These are phyloP conservation scores for Pseudochromis fuscus DNA, from an alignment of 2,797 vertebrate species.

Conservation along the genomic window DNA sequence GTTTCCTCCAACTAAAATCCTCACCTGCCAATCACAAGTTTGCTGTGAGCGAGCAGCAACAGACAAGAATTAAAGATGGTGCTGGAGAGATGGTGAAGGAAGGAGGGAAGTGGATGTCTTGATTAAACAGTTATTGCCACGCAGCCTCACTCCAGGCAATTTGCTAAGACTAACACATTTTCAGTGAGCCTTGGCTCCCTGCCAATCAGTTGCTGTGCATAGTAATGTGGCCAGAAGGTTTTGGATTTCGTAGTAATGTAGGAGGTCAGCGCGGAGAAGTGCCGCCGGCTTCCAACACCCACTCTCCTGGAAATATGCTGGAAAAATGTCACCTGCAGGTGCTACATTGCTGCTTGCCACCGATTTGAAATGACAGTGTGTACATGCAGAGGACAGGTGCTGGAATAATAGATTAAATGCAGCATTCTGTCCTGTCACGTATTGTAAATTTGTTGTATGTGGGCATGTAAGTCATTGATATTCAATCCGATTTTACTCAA, in stretches of 20 bases:
- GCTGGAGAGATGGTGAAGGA: conserved; percentile 14
- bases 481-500: conserved; percentile 26
- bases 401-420: conserved; percentile 21
- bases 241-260: conserved; percentile 52
- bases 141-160: conserved; percentile 67
- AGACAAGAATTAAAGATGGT: conserved; percentile 15
- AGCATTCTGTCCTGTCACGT: background rate
- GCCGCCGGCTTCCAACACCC: conserved; percentile 50
- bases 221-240: conserved; percentile 66
- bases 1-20: conserved; percentile 31
- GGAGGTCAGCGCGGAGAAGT: conserved; percentile 68
- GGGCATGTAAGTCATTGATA: conserved; percentile 1
- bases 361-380: conserved; percentile 45
- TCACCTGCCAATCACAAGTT: conserved; percentile 30
- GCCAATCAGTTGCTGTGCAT: conserved; percentile 66
- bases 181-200: conserved; percentile 55
- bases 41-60: conserved; percentile 7
- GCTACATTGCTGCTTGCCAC: conserved; percentile 51
- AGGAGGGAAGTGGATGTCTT: conserved; percentile 59
- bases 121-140: conserved; percentile 73
- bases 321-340: conserved; percentile 53
- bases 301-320: conserved; percentile 54
- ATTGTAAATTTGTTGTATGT: background rate
- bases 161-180: conserved; percentile 76
- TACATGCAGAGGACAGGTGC: conserved; percentile 18